A percentile compares a stretch with the other conserved stretches of the same genome.
Evolutionary conservation across 35 echinoderm and acorn worm genomes (phyloP).

Genomic region (Stichopus chloronotus): DNA sequence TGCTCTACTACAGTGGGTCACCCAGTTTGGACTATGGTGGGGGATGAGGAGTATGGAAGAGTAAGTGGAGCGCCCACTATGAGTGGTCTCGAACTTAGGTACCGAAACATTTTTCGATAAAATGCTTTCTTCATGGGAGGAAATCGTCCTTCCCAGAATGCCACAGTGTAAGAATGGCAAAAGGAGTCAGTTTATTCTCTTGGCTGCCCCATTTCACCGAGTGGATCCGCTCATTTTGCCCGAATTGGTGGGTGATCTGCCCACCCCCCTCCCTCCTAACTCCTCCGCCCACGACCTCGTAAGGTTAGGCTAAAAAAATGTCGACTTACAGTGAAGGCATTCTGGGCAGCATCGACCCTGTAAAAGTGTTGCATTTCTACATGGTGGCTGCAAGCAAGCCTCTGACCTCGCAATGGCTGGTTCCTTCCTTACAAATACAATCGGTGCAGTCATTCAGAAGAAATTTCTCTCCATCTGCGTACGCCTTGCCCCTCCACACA

Average conservation of each 20-base stretch:
- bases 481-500: slow-evolving; percentile 5
- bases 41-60: too few relatives aligned
- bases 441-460: slow-evolving; percentile 18
- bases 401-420: background rate
- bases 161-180: background rate
- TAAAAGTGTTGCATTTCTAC: background rate
- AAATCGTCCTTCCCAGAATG: too few relatives aligned
- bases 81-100: background rate
- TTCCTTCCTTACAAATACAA: background rate
- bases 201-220: background rate
- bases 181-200: background rate
- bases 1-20: too few relatives aligned
- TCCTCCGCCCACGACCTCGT: too few relatives aligned
- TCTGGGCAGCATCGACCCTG: background rate
- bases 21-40: too few relatives aligned
- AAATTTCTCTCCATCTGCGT: slow-evolving; percentile 23
- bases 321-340: background rate
- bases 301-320: background rate
- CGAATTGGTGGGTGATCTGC: too few relatives aligned
- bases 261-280: too few relatives aligned
- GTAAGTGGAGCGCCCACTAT: background rate
- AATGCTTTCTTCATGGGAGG: too few relatives aligned
- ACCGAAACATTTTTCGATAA: too few relatives aligned
- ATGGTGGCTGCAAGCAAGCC: background rate
- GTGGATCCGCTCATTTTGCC: too few relatives aligned